Conservation (phyloP, 2,888 invertebrate species). For the Timema podura region DNA sequence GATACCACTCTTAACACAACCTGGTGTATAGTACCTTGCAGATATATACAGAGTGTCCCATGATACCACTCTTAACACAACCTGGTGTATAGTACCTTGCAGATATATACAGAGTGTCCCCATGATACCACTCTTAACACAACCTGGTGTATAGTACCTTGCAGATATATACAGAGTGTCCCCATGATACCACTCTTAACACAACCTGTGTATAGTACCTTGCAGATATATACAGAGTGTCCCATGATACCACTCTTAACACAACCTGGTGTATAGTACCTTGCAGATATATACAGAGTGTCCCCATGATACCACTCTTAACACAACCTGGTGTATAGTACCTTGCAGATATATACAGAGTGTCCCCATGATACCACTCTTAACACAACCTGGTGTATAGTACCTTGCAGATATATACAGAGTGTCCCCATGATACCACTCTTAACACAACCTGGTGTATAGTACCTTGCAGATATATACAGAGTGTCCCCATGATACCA, state of each 20-base stretch:
- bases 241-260: slow-evolving; percentile 77
- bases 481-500: slow-evolving; percentile 70
- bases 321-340: too few relatives aligned
- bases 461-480: slow-evolving; percentile 75
- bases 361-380: slow-evolving; percentile 72
- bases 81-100: slow-evolving; percentile 65
- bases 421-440: slow-evolving; percentile 72
- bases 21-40: slow-evolving; percentile 68
- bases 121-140: slow-evolving; percentile 76
- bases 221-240: slow-evolving; percentile 73
- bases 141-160: slow-evolving; percentile 66
- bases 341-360: slow-evolving; percentile 78
- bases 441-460: too few relatives aligned
- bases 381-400: too few relatives aligned
- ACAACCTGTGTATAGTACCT: slow-evolving; percentile 63
- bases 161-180: slow-evolving; percentile 70
- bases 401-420: slow-evolving; percentile 78
- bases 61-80: too few relatives aligned
- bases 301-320: slow-evolving; percentile 74
- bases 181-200: slow-evolving; percentile 77
- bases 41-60: slow-evolving; percentile 71
- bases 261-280: too few relatives aligned
- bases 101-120: slow-evolving; percentile 72
- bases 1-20: too few relatives aligned
- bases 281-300: slow-evolving; percentile 73